Conservation (phyloP, 2,888 invertebrate species). For the Scrobipalpa costella region DNA sequence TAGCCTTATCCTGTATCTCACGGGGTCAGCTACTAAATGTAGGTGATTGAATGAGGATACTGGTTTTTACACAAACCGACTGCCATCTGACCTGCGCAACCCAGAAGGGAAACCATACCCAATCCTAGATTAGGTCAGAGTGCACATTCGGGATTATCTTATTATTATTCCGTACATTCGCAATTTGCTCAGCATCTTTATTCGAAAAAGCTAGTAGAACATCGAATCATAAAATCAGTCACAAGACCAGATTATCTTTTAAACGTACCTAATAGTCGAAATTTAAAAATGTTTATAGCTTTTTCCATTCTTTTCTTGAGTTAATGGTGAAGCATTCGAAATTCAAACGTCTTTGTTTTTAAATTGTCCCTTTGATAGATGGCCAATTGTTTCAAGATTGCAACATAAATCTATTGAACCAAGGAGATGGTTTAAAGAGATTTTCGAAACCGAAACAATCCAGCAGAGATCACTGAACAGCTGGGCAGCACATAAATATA, state of each 20-base stretch:
- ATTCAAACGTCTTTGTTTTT: conserved; percentile 1
- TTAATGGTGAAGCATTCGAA: conserved; percentile 17
- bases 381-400: conserved; percentile 17
- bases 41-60: too few species aligned
- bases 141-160: too few species aligned
- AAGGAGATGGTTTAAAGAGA: conserved; percentile 4
- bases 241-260: conserved; percentile 7
- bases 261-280: neutral
- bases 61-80: too few species aligned
- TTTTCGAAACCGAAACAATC: conserved; percentile 10
- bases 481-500: conserved; percentile 34
- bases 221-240: conserved; percentile 1
- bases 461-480: conserved; percentile 31
- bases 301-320: neutral
- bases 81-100: too few species aligned
- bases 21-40: too few species aligned
- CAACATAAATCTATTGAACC: conserved; percentile 16
- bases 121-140: too few species aligned
- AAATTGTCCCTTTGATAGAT: conserved; percentile 13
- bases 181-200: conserved; percentile 1
- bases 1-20: too few species aligned
- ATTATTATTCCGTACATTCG: neutral
- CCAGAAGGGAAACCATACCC: too few species aligned
- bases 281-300: neutral
- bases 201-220: conserved; percentile 15